Percentiles rank a stretch among this genome's conserved stretches.
phyloP scores from a whole-genome alignment of 2,113 vertebrate genomes.

The Theropithecus gelada region DNA sequence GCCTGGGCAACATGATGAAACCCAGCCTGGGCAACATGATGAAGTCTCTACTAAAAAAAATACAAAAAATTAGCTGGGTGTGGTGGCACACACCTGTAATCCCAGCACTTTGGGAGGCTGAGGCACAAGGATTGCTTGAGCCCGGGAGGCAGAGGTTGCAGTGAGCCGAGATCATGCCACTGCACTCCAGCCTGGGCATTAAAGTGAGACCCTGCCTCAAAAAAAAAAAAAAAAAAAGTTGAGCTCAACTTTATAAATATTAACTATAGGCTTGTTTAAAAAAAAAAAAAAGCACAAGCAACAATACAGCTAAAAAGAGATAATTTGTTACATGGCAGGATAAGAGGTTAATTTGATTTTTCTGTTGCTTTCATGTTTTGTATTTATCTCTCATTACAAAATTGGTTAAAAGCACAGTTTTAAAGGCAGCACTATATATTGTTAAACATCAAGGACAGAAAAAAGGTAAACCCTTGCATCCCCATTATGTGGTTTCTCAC shows the following conservation, averaged over 20 bases:
- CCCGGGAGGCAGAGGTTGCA: too few species aligned
- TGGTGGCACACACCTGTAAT: too few species aligned
- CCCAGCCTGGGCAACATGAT: too few species aligned
- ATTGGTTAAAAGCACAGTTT: neutral
- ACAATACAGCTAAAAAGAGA: neutral
- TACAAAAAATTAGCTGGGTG: too few species aligned
- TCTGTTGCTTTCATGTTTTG: neutral
- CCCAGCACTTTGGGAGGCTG: too few species aligned
- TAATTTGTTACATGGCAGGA: neutral
- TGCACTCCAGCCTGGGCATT: too few species aligned
- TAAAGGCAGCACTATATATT: neutral
- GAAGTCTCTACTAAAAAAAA: too few species aligned
- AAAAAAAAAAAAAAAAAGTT: neutral
- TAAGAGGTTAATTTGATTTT: conserved; percentile 15
- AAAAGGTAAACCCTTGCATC: neutral
- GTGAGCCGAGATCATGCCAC: too few species aligned
- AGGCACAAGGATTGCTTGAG: too few species aligned
- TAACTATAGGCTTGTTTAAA: neutral
- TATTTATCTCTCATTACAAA: neutral
- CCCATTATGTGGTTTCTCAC: neutral
- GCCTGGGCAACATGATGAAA: too few species aligned
- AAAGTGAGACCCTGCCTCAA: too few species aligned
- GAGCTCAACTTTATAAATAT: neutral
- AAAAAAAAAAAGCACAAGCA: neutral
- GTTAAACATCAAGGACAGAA: neutral